Conservation (phyloP, 1,140 invertebrate genomes). For the Heliconius nattereri region DNA sequence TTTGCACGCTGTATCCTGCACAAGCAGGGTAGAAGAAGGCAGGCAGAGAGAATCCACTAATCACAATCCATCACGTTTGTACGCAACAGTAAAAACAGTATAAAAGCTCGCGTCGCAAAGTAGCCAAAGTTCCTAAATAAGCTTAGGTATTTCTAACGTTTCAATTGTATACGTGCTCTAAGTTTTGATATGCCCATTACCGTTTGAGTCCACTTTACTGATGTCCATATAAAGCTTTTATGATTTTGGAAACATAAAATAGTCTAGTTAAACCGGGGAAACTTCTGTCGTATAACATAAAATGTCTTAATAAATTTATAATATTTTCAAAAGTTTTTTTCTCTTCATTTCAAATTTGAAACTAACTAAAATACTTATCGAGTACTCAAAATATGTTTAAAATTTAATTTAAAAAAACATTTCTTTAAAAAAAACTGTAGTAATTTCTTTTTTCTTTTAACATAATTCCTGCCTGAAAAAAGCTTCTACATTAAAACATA, state of each 20-base stretch:
- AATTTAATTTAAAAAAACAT: no score
- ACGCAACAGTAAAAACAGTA: constrained; percentile 24
- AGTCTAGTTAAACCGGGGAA: background rate
- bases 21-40: no score
- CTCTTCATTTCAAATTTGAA: background rate
- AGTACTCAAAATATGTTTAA: no score
- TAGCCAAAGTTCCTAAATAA: constrained; percentile 16
- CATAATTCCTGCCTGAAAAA: no score
- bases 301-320: background rate
- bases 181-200: constrained; percentile 9
- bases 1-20: no score
- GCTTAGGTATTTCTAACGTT: constrained; percentile 6
- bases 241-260: constrained; percentile 4
- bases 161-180: constrained; percentile 11
- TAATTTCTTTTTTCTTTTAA: no score
- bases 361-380: no score
- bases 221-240: background rate
- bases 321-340: background rate
- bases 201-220: constrained; percentile 6
- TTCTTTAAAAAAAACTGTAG: no score
- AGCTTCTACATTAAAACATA: no score
- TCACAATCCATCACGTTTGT: constrained; percentile 17
- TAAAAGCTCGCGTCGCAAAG: constrained; percentile 10
- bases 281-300: background rate
- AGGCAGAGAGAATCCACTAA: background rate